Base-by-base conservation (phyloP, 2,113 vertebrate species). In the Leptobrachium ailaonicum region DNA sequence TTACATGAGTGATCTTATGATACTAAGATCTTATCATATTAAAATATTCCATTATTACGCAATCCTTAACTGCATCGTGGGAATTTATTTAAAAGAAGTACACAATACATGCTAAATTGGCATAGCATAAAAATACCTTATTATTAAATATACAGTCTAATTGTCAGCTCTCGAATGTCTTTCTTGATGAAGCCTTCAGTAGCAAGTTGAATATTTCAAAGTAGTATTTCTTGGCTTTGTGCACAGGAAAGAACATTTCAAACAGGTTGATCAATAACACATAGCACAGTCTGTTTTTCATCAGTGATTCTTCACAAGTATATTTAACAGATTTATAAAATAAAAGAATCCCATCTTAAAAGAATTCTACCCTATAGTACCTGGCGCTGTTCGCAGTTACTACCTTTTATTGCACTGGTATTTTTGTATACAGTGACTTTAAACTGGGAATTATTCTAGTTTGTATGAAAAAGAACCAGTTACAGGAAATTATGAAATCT, bases 301-400 rank as follows among this genome's bases (percentile, higher is more conserved):
- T 94, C 92, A 93, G 77, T 82, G 88, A 90, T 92, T 91, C 90
- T 87, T 89, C 89, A 91, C 90, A 84, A 87, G 87, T 89, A 92
- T 93, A 93, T 93, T 94, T 92, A 92, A 92, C 92, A 92, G 90
- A 93, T 91, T 94, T 93, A 92, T 93, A 92, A 89, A 93, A 93
- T 92, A 89, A 93, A 93, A 90, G 88, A 92, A 92, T 93, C 91
- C 92, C 92, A 93, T 94, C 92, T 92, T 88, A 91, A 91, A 92
- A 93, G 91, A 89, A 87, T 91, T 92, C 88, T 89, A 90, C 90
- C 90, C 87, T 90, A 92, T 93, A 94, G 93, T 93, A 90, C 90
- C 88, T 92, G 88, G 92, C 88, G 87, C 92, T 92, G 93, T 93
- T 91, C 93, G 92, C 90, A 88, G 84, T 89, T 89, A 81, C 83